Evolutionary conservation across 2,888 invertebrate genomes (phyloP), one percentile per base, ranked within the genome.

Genomic region (Drosophila meridionalis): DNA sequence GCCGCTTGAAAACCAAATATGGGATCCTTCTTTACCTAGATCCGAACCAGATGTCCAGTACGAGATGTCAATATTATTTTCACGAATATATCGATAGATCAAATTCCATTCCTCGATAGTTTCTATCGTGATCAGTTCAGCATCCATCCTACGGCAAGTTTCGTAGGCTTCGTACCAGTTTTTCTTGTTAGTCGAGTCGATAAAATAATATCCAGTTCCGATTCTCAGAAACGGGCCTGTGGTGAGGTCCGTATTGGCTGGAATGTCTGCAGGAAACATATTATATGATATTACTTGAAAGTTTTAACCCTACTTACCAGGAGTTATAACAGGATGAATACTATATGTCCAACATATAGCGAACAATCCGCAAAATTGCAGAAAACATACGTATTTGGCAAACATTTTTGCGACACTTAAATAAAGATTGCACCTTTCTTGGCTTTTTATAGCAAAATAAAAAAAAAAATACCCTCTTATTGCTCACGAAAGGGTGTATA

Each of bases 21-120:
- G 53, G 2, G 28, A 1, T 14, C 53, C 58, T 4, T 40, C 11
- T 14, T 59, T 34, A 2, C 40, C 69, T 11, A 14, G 30, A 53
- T 58, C 58, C 1, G 45, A 59, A 1, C 69, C 69, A 9, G 69
- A 69, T 30, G 67, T 69, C 69, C 69, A 69, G 40, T 47, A 69
- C 4, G 40, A 2, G 4, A 30, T 2, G 1, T 58, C 58, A 3
- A 55, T 59, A 2, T 66, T 53, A 1, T 26, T 12, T 32, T 58
- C 34, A 0, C 8, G 14, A 14, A 38, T 5, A 38, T 55, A 55
- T 8, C 0, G 12, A 28, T 28, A 38, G 36, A 55, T 55, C 1
- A 6, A 1, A 8, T 26, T 8, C 36, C 36, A 55, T 14, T 55
- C 38, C 0, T 28, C 14, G 0, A 38, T 14, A 14, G 59, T 69